phyloP scores from a whole-genome alignment of 1,140 invertebrate genomes.

The Atopsyche davidsoni region DNA sequence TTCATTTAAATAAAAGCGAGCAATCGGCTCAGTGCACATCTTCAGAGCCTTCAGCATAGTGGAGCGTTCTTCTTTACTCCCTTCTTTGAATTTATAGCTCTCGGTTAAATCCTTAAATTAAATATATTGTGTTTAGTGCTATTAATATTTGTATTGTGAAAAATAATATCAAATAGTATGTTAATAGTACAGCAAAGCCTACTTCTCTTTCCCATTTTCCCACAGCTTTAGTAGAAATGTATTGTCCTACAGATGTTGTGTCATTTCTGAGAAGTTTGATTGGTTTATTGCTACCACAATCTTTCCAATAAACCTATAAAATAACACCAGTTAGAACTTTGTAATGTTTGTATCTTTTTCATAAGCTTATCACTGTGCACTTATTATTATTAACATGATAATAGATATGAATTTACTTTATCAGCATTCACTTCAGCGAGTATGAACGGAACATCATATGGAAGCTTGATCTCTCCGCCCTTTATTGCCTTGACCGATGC shows the following conservation, averaged over 20 bases:
- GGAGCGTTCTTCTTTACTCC: conserved; percentile 66
- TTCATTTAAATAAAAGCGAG: conserved; percentile 83
- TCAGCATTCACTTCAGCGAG: conserved; percentile 88
- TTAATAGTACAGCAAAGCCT: too few species aligned
- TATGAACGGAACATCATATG: conserved; percentile 78
- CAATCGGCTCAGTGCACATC: conserved; percentile 72
- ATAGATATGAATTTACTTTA: conserved; percentile 54
- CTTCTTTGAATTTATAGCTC: conserved; percentile 83
- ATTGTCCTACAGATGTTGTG: conserved; percentile 69
- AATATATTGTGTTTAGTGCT: too few species aligned
- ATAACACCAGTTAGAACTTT: conserved; percentile 8
- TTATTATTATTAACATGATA: too few species aligned
- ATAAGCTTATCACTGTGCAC: background rate
- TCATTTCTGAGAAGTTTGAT: conserved; percentile 76
- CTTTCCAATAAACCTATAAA: conserved; percentile 69
- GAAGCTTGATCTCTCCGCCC: conserved; percentile 70
- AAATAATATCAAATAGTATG: too few species aligned
- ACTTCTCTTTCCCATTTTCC: conserved; percentile 68
- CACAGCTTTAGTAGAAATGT: conserved; percentile 84
- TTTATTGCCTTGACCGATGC: conserved; percentile 73
- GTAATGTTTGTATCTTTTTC: background rate
- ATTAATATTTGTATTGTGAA: too few species aligned
- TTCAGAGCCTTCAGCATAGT: conserved; percentile 78
- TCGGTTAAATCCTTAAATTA: conserved; percentile 69
- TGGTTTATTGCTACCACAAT: conserved; percentile 71